These are phyloP conservation scores for Trilocha varians DNA, from an alignment of 2,888 invertebrate species.

Conservation along the genomic window DNA sequence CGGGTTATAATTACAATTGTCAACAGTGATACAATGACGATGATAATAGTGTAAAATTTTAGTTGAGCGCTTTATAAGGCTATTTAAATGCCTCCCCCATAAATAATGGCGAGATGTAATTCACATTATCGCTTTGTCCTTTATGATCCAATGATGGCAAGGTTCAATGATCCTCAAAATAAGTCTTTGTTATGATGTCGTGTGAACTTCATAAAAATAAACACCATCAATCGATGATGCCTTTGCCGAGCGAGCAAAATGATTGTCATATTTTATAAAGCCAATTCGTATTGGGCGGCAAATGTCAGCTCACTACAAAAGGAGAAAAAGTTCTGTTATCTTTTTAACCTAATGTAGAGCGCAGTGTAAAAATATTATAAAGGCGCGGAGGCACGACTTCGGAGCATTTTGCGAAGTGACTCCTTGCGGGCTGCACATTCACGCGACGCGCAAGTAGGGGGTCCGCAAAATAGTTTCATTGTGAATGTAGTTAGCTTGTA, in stretches of 20 bases:
- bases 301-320: slow-evolving; percentile 56
- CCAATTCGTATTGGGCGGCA: slow-evolving; percentile 33
- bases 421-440: slow-evolving; percentile 60
- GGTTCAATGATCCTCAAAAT: slow-evolving; percentile 40
- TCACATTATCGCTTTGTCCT: slow-evolving; percentile 5
- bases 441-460: slow-evolving; percentile 31
- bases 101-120: background rate
- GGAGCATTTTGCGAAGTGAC: slow-evolving; percentile 66
- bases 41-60: too few relatives aligned
- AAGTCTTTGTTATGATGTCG: slow-evolving; percentile 29
- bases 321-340: slow-evolving; percentile 66
- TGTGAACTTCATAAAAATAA: slow-evolving; percentile 37
- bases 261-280: slow-evolving; percentile 50
- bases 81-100: too few relatives aligned
- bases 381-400: slow-evolving; percentile 47
- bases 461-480: slow-evolving; percentile 10
- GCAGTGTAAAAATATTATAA: slow-evolving; percentile 66
- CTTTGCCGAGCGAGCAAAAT: slow-evolving; percentile 37
- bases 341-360: slow-evolving; percentile 61
- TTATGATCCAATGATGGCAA: slow-evolving; percentile 21
- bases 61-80: too few relatives aligned
- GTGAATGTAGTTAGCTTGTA: slow-evolving; percentile 32
- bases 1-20: too few relatives aligned
- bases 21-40: too few relatives aligned
- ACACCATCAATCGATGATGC: slow-evolving; percentile 35